Evolutionary conservation across 1,140 invertebrate species (phyloP).

Genomic region (Chironomus striatipennis): DNA sequence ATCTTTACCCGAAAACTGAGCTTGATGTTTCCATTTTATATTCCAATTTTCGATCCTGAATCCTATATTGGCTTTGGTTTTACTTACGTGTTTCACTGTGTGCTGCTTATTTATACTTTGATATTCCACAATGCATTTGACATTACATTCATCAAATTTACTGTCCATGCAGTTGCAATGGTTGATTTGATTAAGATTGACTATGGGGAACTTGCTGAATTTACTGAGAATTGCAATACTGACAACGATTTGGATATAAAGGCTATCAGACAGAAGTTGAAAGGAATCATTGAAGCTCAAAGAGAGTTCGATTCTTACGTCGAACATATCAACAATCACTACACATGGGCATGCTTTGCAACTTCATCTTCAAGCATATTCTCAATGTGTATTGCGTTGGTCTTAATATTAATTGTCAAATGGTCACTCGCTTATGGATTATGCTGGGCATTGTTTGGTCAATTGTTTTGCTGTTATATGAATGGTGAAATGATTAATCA

Average conservation of each 20-base stretch:
- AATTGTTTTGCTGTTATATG: not conserved
- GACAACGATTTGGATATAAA: not conserved
- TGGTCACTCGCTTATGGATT: not conserved
- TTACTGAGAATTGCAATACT: not conserved
- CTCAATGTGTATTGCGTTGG: not conserved
- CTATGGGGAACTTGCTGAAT: not conserved
- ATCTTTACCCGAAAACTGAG: not conserved
- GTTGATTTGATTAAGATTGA: not conserved
- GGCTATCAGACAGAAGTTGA: not conserved
- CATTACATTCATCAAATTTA: not conserved
- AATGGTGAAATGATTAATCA: not conserved
- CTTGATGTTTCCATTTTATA: not conserved
- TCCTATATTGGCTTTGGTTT: not conserved
- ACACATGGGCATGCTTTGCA: not conserved
- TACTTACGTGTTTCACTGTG: not conserved
- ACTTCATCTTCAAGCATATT: not conserved
- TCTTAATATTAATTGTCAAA: not conserved
- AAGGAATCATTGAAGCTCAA: not conserved
- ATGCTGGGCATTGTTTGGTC: not conserved
- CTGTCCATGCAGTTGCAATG: not conserved
- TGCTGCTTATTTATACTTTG: not conserved
- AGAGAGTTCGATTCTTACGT: not conserved
- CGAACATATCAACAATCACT: not conserved
- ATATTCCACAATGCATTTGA: not conserved
- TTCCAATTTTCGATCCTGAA: not conserved